These are phyloP conservation scores for Saccopteryx bilineata DNA, from an alignment of 2,113 vertebrate genomes.

Conservation along the genomic window DNA sequence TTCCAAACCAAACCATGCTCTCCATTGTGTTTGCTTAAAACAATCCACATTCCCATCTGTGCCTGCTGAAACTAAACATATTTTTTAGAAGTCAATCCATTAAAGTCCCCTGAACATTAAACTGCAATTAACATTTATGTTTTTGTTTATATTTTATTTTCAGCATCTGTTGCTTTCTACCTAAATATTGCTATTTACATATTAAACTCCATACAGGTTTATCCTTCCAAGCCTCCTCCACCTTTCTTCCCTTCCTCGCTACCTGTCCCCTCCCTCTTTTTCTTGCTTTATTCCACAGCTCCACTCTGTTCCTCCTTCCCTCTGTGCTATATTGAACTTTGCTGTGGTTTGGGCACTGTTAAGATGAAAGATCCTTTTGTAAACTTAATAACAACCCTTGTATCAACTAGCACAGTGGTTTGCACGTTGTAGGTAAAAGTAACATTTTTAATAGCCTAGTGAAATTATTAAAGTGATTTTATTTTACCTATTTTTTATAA, in stretches of 20 bases:
- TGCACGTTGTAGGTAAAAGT: background rate
- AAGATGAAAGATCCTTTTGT: background rate
- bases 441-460: background rate
- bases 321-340: background rate
- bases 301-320: background rate
- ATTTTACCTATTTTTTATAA: background rate
- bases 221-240: background rate
- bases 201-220: background rate
- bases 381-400: background rate
- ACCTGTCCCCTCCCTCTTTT: background rate
- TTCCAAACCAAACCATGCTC: background rate
- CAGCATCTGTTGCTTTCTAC: background rate
- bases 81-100: background rate
- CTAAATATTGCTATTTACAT: background rate
- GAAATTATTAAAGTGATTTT: constrained; percentile 3
- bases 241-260: background rate
- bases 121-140: background rate
- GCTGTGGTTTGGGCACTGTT: background rate
- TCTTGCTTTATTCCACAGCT: background rate
- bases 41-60: background rate
- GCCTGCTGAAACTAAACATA: background rate
- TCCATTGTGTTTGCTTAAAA: background rate
- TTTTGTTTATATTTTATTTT: background rate
- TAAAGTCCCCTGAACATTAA: background rate
- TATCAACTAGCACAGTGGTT: background rate